A percentile compares a stretch with the other conserved stretches of the same genome.
phyloP scores from a whole-genome alignment of 2,888 invertebrate species.

The Diaperis boleti region DNA sequence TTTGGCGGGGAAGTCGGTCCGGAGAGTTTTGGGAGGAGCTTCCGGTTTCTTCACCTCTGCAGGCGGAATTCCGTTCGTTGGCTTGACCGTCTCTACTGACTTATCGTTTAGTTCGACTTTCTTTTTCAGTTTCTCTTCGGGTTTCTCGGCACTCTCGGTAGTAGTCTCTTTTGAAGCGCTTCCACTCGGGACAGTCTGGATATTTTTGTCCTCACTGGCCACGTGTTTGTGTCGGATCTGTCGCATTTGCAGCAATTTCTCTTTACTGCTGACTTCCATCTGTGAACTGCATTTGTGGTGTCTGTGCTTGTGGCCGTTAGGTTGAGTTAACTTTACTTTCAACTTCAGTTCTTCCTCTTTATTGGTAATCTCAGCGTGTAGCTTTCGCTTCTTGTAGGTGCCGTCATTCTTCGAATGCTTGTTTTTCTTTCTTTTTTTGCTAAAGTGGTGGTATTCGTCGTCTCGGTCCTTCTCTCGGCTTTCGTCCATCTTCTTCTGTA shows the following conservation, averaged over 20 bases:
- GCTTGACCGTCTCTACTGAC: conserved; percentile 1
- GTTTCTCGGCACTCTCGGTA: conserved; percentile 28
- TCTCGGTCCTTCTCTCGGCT: conserved; percentile 48
- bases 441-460: conserved; percentile 58
- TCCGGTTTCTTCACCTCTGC: conserved; percentile 17
- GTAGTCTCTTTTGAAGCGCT: conserved; percentile 47
- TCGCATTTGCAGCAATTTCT: conserved; percentile 65
- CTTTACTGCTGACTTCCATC: conserved; percentile 60
- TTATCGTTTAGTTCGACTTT: neutral
- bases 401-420: conserved; percentile 70
- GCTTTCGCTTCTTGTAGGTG: conserved; percentile 67
- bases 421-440: conserved; percentile 70
- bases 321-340: conserved; percentile 69
- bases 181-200: conserved; percentile 50
- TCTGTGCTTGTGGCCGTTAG: conserved; percentile 65
- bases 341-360: conserved; percentile 69
- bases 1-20: conserved; percentile 9
- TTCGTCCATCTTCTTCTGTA: conserved; percentile 61
- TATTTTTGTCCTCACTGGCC: conserved; percentile 56
- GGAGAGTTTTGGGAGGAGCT: conserved; percentile 10
- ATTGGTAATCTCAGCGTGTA: conserved; percentile 70
- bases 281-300: conserved; percentile 58
- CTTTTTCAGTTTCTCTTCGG: conserved; percentile 45
- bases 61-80: conserved; percentile 2
- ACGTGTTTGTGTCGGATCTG: conserved; percentile 64